These are phyloP conservation scores for Tangara arthus DNA, from an alignment of 2,797 vertebrate species.

Conservation along the genomic window DNA sequence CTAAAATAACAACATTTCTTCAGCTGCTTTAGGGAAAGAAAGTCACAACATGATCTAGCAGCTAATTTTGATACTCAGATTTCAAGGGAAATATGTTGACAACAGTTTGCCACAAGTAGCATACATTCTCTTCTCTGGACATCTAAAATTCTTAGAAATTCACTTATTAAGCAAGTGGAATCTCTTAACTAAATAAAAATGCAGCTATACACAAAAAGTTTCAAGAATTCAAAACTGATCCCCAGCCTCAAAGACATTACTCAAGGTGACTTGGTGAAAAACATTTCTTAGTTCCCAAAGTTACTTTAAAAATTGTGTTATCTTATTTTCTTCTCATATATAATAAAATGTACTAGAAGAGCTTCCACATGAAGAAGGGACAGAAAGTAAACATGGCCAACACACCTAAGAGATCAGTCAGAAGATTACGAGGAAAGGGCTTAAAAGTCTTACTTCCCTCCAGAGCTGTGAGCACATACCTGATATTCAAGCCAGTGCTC, in stretches of 20 bases:
- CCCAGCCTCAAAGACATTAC: neutral
- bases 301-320: neutral
- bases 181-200: neutral
- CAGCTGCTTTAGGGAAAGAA: neutral
- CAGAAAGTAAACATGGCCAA: neutral
- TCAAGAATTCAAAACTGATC: neutral
- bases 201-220: neutral
- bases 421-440: neutral
- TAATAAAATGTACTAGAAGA: neutral
- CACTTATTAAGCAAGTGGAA: neutral
- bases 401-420: neutral
- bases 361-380: neutral
- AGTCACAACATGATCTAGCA: neutral
- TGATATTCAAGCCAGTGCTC: slow-evolving; percentile 87
- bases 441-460: neutral
- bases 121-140: neutral
- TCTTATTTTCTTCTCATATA: neutral
- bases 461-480: slow-evolving; percentile 72
- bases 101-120: neutral
- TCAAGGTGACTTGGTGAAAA: neutral
- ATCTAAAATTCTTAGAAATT: neutral
- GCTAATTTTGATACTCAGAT: neutral
- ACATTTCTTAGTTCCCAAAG: neutral
- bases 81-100: neutral
- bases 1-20: neutral